Evolutionary conservation across 2,888 invertebrate genomes (phyloP).

Genomic region (Coronaproctus castanopsis): DNA sequence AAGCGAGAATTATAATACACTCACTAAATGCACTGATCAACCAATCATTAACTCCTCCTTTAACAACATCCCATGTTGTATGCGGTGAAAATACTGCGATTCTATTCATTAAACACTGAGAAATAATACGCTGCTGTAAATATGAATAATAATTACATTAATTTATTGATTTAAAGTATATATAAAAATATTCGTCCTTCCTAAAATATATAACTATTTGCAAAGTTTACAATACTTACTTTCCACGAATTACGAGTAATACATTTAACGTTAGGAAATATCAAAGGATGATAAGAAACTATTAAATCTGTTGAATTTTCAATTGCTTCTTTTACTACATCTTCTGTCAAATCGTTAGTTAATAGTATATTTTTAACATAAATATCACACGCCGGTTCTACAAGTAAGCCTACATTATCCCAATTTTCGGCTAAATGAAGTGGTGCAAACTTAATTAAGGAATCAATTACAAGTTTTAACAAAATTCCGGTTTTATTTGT

Average conservation of each 20-base stretch:
- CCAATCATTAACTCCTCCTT: conserved; percentile 84
- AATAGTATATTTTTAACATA: conserved; percentile 45
- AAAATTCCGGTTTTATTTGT: too few species aligned
- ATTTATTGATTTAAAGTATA: too few species aligned
- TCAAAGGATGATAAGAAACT: conserved; percentile 87
- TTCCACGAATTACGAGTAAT: conserved; percentile 43
- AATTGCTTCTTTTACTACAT: conserved; percentile 64
- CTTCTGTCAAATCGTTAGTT: conserved; percentile 82
- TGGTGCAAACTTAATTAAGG: conserved; percentile 49
- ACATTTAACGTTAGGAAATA: conserved; percentile 65
- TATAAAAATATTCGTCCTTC: conserved; percentile 3
- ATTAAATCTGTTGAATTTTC: conserved; percentile 49
- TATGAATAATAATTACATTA: too few species aligned
- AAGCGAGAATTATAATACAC: conserved; percentile 8
- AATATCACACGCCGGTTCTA: conserved; percentile 47
- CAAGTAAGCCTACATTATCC: conserved; percentile 86
- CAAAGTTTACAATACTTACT: too few species aligned
- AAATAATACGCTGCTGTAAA: conserved; percentile 51
- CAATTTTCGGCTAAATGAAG: conserved; percentile 54
- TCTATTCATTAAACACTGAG: conserved; percentile 56
- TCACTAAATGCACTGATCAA: conserved; percentile 44
- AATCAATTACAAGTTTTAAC: conserved; percentile 30
- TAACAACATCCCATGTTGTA: conserved; percentile 66
- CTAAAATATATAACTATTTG: too few species aligned
- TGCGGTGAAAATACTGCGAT: conserved; percentile 87